Evolutionary conservation across 2,888 invertebrate species (phyloP), one percentile per base, ranked within the genome.

Genomic region (Trichopria drosophilae): DNA sequence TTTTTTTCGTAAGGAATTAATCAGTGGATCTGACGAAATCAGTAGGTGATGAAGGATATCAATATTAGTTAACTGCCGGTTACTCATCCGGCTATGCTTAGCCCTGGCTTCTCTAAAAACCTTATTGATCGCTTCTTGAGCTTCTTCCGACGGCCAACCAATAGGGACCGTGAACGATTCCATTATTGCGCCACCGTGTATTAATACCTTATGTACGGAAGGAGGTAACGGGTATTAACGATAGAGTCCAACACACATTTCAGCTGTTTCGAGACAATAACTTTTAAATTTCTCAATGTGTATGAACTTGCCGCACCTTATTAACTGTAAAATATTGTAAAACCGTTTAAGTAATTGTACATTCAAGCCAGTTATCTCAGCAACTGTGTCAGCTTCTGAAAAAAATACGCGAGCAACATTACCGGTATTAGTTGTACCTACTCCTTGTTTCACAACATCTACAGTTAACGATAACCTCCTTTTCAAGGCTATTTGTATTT

Each of bases 151-250:
- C 32, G 43, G 34, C 22, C 23, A 42, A 7, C 55, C 52, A 19
- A 39, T 37, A 12, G 55, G 48, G 19, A 53, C 40, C n/a, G 23
- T 20, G 23, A 41, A 15, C 7, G 18, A 15, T 26, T 50, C 16
- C 7, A 58, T 60, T 2, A 61, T 46, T 2, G 45, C 29, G 16
- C 20, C 4, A 5, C 49, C 54, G 43, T 62, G 57, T 13, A 59
- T 41, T 12, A 60, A 35, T 13, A 59, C 24, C 22, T 54, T 56
- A 26, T 62, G 61, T 4, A 62, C 53, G 12, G 40, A 45, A 4
- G 44, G 35, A 36, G 60, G 59, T 60, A 62, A 60, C 10, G 46
- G 41, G 42, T 62, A 62, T 56, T 57, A 61, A 3, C 35, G 22
- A 32, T 59, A 60, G 15, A 55, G 19, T 1, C 19, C 23, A 15